Evolutionary conservation across 2,888 invertebrate genomes (phyloP), one percentile per base, ranked within the genome.

Genomic region (Brachyptera putata): DNA sequence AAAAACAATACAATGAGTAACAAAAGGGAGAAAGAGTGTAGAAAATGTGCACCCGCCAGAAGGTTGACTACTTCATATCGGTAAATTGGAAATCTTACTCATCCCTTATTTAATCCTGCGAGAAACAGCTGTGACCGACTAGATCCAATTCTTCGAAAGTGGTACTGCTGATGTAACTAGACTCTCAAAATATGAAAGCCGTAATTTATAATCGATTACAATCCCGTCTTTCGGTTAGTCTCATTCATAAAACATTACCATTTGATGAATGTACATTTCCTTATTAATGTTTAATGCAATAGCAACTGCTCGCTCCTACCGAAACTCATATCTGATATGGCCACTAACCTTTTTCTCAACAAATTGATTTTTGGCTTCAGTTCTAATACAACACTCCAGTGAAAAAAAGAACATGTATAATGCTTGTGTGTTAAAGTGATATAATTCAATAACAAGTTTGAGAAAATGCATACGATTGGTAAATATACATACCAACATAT

Each of bases 61-160:
- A 5, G 46, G 13, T 24, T 24, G n/a, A 24, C 21, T 34, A 53
- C 53, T 14, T 53, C 34, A 53, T 53, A 34, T 34, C n/a, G 13
- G 53, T 53, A 53, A n/a, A n/a, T 53, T 22, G 53, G 53, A 22
- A 53, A 53, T 16, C 24, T 36, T 18, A 11, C 36, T 53, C 36
- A 22, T 53, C 34, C 53, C 53, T 53, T 53, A 53, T 53, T 53
- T 36, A 53, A 53, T 36, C 53, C 53, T 22, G 21, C 9, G 11
- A 43, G 43, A 21, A 53, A 37, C 36, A 30, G 34, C 34, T 53
- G 53, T 13, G 36, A 9, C 14, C 53, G 53, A 53, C 36, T 30
- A 11, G 30, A 30, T 30, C 30, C n/a, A n/a, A n/a, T n/a, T 30
- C 30, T 7, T 30, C 30, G 5, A 5, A 11, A 30, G 30, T 11